Evolutionary conservation across 2,888 invertebrate genomes (phyloP).

Genomic region (Agapetus fuscipes): DNA sequence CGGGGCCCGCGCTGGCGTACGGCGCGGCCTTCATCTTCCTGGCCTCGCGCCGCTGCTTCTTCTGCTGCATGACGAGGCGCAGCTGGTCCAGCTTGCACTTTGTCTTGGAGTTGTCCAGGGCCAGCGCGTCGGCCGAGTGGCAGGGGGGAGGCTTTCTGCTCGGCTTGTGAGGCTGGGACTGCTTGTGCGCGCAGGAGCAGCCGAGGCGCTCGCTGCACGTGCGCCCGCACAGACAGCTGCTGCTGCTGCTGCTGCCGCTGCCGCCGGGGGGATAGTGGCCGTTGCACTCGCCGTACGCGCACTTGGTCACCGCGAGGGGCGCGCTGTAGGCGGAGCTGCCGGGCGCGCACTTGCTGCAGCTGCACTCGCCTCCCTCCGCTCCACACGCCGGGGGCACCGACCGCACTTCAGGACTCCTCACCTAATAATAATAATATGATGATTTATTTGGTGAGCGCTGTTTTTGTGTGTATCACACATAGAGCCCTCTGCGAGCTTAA

Average conservation of each 20-base stretch:
- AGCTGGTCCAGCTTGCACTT: constrained; percentile 81
- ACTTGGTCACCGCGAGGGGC: too few relatives aligned
- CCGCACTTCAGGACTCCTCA: too few relatives aligned
- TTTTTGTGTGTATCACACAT: too few relatives aligned
- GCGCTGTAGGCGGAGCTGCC: constrained; percentile 24
- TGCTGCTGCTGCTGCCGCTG: constrained; percentile 3
- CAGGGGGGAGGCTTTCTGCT: constrained; percentile 47
- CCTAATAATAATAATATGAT: too few relatives aligned
- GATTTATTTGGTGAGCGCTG: too few relatives aligned
- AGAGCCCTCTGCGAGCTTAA: too few relatives aligned
- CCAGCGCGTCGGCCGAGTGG: constrained; percentile 41
- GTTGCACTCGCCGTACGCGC: constrained; percentile 36
- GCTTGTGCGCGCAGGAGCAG: constrained; percentile 2
- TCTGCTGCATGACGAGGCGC: constrained; percentile 82
- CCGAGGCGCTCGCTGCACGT: constrained; percentile 24
- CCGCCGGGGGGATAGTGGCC: constrained; percentile 27
- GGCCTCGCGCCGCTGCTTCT: constrained; percentile 73
- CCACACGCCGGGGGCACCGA: constrained; percentile 22
- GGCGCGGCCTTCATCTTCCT: constrained; percentile 61
- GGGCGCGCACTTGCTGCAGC: constrained; percentile 32
- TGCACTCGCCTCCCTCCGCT: constrained; percentile 30
- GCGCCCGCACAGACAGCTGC: constrained; percentile 17
- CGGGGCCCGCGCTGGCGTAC: constrained; percentile 32
- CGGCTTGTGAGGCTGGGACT: constrained; percentile 4
- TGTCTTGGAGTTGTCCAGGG: constrained; percentile 66